Evolutionary conservation across 1,140 invertebrate genomes (phyloP), one percentile per base, ranked within the genome.

Genomic region (Pissodes strobi): DNA sequence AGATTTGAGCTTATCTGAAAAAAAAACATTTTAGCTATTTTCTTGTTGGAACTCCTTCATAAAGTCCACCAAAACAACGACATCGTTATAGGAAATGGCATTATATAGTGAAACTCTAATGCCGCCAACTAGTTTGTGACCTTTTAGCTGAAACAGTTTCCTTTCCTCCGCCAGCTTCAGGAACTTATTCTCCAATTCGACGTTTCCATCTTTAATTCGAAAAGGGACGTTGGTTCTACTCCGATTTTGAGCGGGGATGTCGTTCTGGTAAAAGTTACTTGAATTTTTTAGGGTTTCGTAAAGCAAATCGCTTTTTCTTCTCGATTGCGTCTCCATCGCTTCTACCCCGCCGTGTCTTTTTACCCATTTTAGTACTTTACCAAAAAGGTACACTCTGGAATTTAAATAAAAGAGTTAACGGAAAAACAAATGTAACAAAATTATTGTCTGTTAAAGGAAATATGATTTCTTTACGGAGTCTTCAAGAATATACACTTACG

Each of bases 71-170:
- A 99, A 80, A 65, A 76, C 76, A 72, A 89, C 73, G 0, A 88
- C 87, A 77, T 98, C 93, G n/a, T 88, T 83, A 3, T 93, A 65
- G 1, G 89, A 88, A 0, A 98, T 84, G 0, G 96, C 95, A 76
- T 99, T 99, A 79, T 98, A 99, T 0, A 97, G 81, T 0, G 95
- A 97, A 19, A 89, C 94, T 38, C 96, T 84, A 41, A 99, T 94
- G 23, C 96, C 97, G 55, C 96, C 96, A 51, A 98, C 94, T 25
- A 87, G 89, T 73, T 90, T 90, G 79, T 99, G 96, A 38, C 97
- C 97, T 80, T 98, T 98, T 13, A 99, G 80, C 69, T 94, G 90
- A 60, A 95, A 84, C 83, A 98, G 90, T 38, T 87, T 86, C 4
- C 82, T 78, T 30, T 87, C 81, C 59, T 87, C 82, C 3, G 95